A percentile compares a stretch with the other conserved stretches of the same genome.
These are phyloP conservation scores for Myotis myotis DNA, from an alignment of 2,797 vertebrate species.

Conservation along the genomic window DNA sequence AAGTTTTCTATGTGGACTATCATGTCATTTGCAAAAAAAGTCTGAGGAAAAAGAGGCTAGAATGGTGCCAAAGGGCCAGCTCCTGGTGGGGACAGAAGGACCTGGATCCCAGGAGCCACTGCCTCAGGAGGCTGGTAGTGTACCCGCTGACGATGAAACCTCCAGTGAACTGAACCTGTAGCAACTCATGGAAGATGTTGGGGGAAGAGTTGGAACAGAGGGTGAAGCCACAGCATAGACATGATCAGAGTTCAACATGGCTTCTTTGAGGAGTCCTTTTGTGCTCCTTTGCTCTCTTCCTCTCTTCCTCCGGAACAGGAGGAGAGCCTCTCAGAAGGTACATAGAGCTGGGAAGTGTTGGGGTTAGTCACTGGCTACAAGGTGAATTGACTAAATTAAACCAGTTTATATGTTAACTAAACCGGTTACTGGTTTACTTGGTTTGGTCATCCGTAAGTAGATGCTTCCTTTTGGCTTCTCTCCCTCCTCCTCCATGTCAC, in stretches of 20 bases:
- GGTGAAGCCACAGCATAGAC: neutral
- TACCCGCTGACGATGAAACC: neutral
- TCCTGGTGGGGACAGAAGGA: neutral
- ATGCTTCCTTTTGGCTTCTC: neutral
- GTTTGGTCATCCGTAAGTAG: neutral
- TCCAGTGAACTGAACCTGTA: constrained; percentile 62
- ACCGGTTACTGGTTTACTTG: neutral
- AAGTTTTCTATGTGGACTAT: neutral
- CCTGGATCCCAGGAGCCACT: neutral
- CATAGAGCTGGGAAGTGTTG: neutral
- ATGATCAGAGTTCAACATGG: neutral
- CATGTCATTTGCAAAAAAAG: neutral
- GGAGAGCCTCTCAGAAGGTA: neutral
- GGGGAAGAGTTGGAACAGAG: neutral
- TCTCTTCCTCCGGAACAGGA: neutral
- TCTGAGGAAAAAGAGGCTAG: constrained; percentile 19
- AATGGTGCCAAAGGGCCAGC: neutral
- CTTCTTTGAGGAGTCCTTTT: constrained; percentile 62
- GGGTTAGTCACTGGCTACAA: neutral
- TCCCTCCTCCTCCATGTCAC: neutral
- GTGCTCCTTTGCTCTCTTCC: neutral
- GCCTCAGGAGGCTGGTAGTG: neutral
- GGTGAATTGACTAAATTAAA: neutral
- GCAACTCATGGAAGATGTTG: constrained; percentile 47
- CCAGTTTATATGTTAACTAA: constrained; percentile 59